Conservation (phyloP, 2,113 vertebrate species). For the Pollachius pollachius region DNA sequence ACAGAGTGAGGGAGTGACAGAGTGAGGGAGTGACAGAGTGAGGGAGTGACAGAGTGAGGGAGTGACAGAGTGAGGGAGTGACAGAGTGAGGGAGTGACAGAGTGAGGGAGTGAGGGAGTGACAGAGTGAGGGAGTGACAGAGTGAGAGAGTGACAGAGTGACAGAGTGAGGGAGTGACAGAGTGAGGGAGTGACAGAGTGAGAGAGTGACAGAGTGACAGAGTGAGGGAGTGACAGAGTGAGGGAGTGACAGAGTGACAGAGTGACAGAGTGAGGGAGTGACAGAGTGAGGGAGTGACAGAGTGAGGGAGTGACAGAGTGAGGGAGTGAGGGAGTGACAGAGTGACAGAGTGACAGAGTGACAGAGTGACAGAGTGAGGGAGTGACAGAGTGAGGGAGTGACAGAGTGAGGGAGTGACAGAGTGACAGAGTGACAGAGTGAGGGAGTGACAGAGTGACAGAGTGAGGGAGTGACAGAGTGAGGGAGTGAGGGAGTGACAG, state of each 20-base stretch:
- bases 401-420: neutral
- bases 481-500: neutral
- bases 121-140: neutral
- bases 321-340: neutral
- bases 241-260: neutral
- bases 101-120: neutral
- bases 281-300: neutral
- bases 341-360: neutral
- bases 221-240: neutral
- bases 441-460: neutral
- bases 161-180: neutral
- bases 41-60: neutral
- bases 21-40: neutral
- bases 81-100: neutral
- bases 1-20: neutral
- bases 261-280: neutral
- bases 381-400: neutral
- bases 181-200: neutral
- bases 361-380: constrained; percentile 3
- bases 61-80: neutral
- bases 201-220: neutral
- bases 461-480: neutral
- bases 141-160: neutral
- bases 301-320: neutral
- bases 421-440: neutral